Conservation (phyloP, 2,113 vertebrate genomes). For the Indri indri region DNA sequence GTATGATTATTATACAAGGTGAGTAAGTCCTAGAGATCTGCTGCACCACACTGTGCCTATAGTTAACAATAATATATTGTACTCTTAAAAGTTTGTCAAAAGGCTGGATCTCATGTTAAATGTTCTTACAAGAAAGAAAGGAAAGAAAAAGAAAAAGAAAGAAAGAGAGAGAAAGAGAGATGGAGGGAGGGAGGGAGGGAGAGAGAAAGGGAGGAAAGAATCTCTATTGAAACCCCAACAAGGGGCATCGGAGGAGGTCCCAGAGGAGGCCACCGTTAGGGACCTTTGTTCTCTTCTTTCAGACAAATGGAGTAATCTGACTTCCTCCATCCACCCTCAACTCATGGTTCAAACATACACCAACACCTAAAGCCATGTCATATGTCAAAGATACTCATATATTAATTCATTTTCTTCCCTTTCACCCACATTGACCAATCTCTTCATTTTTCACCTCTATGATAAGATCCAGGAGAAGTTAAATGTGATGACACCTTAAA, state of each 20-base stretch:
- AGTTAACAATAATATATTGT: not conserved
- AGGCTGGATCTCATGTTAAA: not conserved
- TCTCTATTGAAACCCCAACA: not conserved
- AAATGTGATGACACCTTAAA: not conserved
- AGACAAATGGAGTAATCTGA: not conserved
- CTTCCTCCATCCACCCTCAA: not conserved
- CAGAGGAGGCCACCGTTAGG: not conserved
- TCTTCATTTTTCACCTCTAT: not conserved
- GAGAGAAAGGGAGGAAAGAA: not conserved
- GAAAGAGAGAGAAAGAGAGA: fast-evolving
- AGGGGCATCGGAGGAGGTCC: not conserved
- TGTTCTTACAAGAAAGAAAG: not conserved
- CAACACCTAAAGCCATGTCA: not conserved
- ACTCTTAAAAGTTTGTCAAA: not conserved
- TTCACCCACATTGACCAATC: not conserved
- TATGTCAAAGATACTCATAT: not conserved
- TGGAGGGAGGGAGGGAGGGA: not conserved
- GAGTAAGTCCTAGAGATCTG: not conserved
- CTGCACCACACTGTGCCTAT: not conserved
- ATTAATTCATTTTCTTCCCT: not conserved
- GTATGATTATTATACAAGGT: not conserved
- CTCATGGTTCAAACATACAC: not conserved
- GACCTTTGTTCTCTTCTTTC: not conserved
- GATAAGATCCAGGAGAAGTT: not conserved
- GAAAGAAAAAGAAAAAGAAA: not conserved